Evolutionary conservation across 2,113 vertebrate genomes (phyloP).

Genomic region (Pygoscelis antarcticus): DNA sequence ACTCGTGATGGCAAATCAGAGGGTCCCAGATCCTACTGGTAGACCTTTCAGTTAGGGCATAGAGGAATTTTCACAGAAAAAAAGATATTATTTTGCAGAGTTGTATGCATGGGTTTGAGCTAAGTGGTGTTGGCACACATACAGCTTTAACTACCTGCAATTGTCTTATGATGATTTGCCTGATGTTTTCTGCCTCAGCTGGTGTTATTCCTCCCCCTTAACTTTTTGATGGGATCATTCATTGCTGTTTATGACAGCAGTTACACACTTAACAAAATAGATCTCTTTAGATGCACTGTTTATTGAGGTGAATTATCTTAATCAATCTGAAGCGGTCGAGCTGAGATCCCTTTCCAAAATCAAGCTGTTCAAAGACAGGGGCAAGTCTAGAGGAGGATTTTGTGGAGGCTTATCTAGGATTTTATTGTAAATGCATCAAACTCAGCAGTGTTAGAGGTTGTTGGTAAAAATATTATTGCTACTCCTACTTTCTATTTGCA

Average conservation of each 20-base stretch:
- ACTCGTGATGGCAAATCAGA: background rate
- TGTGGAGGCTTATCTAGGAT: background rate
- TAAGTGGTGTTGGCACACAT: background rate
- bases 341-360: background rate
- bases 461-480: constrained; percentile 15
- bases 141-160: background rate
- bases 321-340: background rate
- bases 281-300: background rate
- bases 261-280: background rate
- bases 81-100: background rate
- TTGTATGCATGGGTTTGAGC: background rate
- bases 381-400: background rate
- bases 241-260: background rate
- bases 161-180: background rate
- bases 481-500: constrained; percentile 15
- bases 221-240: background rate
- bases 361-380: background rate
- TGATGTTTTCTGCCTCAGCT: background rate
- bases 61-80: background rate
- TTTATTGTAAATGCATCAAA: background rate
- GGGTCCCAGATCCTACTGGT: background rate
- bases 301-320: background rate
- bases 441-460: background rate
- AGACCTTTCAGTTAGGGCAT: background rate
- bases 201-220: background rate